Percentiles rank a stretch among this genome's conserved stretches.
phyloP scores from a whole-genome alignment of 2,113 vertebrate genomes.

The Setophaga petechia region DNA sequence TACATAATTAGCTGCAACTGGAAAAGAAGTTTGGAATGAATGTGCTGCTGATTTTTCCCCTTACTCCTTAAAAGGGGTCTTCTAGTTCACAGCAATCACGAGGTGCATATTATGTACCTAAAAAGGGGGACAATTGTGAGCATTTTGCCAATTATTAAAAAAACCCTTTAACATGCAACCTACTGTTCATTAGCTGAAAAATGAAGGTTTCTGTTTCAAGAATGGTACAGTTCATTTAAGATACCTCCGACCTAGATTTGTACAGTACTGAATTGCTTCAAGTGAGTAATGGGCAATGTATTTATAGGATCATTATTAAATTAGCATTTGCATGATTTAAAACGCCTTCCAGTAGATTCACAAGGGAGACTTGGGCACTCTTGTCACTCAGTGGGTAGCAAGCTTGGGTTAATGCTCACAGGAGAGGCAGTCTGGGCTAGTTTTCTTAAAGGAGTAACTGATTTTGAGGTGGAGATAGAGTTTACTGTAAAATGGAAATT shows the following conservation, averaged over 20 bases:
- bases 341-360: not conserved
- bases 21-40: not conserved
- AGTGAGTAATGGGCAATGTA: not conserved
- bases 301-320: constrained; percentile 29
- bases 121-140: not conserved
- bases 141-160: not conserved
- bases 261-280: not conserved
- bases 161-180: not conserved
- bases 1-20: not conserved
- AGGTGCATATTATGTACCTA: not conserved
- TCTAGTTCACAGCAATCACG: not conserved
- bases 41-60: not conserved
- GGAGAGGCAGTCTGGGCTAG: not conserved
- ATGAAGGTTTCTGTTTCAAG: not conserved
- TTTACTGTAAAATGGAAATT: not conserved
- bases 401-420: not conserved
- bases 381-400: not conserved
- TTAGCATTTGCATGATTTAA: not conserved
- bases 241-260: constrained; percentile 13
- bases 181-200: not conserved
- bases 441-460: not conserved
- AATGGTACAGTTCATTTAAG: not conserved
- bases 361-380: not conserved
- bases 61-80: not conserved
- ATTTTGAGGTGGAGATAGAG: not conserved